Conservation (phyloP, 2,113 vertebrate species). For the Semnopithecus entellus region DNA sequence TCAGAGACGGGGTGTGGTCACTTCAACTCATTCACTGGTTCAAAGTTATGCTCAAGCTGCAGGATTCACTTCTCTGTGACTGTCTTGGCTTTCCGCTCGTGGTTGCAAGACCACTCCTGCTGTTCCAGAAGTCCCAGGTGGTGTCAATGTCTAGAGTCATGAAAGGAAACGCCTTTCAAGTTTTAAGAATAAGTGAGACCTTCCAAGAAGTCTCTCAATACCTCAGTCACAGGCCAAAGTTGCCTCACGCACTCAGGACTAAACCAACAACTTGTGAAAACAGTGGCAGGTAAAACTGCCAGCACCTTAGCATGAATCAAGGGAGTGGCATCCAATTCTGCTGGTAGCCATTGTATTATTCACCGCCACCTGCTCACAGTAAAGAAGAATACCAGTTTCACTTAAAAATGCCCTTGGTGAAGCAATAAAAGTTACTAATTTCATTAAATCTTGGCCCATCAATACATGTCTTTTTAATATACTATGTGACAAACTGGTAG, state of each 20-base stretch:
- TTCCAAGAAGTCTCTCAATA: not conserved
- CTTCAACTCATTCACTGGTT: not conserved
- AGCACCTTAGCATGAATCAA: not conserved
- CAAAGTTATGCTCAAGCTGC: not conserved
- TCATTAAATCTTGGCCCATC: conserved; percentile 9
- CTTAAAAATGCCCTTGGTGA: not conserved
- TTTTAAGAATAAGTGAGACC: not conserved
- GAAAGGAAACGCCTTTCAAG: conserved; percentile 8
- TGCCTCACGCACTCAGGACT: not conserved
- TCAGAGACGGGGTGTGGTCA: not conserved
- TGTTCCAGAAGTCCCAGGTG: not conserved
- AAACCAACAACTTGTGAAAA: not conserved
- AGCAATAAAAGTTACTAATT: not conserved
- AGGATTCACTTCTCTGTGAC: not conserved
- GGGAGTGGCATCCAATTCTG: not conserved
- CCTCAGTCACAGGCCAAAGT: not conserved
- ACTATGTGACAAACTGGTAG: not conserved
- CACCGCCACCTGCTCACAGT: not conserved
- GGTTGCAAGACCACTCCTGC: not conserved
- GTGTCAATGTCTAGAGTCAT: not conserved
- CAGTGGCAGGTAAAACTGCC: not conserved
- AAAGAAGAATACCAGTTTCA: not conserved
- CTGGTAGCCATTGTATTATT: too few species aligned
- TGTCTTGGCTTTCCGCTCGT: not conserved
- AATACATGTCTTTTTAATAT: not conserved